phyloP scores from a whole-genome alignment of 2,797 vertebrate genomes.

The Phoebastria nigripes region DNA sequence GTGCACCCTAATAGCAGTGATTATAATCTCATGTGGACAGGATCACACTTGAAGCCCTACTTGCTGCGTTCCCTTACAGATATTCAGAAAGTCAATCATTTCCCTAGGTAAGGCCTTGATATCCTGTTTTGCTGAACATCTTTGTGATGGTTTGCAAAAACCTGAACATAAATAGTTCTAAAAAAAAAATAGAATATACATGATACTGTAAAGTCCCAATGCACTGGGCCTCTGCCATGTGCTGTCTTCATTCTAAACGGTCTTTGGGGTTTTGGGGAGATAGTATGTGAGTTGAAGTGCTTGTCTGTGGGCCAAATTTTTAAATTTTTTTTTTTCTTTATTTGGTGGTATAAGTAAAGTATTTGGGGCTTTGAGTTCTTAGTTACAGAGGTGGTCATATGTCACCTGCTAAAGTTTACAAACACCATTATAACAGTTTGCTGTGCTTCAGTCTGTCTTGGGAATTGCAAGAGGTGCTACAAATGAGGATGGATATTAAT shows the following conservation, averaged over 20 bases:
- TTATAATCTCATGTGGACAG: constrained; percentile 98
- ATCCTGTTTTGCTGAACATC: background rate
- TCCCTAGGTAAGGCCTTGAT: constrained; percentile 86
- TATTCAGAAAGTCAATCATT: constrained; percentile 98
- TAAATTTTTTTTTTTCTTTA: background rate
- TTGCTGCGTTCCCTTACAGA: constrained; percentile 88
- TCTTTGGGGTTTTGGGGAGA: background rate
- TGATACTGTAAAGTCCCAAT: background rate
- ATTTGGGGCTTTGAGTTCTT: background rate
- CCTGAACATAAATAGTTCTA: background rate
- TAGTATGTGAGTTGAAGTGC: background rate
- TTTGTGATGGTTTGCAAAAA: background rate
- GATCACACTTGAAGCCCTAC: constrained; percentile 92
- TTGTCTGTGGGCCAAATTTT: background rate
- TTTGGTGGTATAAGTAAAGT: background rate
- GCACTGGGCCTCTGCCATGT: background rate
- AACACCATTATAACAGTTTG: background rate
- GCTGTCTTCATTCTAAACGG: background rate
- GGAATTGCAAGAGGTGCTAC: background rate
- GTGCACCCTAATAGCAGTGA: constrained; percentile 90
- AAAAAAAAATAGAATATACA: background rate
- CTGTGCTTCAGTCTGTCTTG: background rate
- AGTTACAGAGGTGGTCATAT: background rate
- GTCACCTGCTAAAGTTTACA: background rate
- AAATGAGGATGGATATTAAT: background rate